Conservation (phyloP, 2,113 vertebrate species). For the Ploceus nigricollis region DNA sequence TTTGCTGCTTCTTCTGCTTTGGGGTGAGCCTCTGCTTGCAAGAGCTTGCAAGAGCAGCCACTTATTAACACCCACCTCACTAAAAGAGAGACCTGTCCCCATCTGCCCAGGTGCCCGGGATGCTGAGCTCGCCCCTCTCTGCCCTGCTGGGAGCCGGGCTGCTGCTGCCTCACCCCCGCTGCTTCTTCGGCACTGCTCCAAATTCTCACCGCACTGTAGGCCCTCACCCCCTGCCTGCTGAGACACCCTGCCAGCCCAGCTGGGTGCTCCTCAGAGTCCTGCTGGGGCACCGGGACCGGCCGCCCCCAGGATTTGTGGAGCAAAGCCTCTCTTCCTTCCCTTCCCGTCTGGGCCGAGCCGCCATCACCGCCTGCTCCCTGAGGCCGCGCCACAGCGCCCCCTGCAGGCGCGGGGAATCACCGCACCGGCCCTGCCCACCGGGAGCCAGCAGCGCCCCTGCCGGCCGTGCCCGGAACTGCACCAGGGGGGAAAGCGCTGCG, state of each 20-base stretch:
- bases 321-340: not conserved
- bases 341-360: not conserved
- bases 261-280: not conserved
- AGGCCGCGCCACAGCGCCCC: not conserved
- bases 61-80: not conserved
- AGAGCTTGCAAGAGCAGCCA: not conserved
- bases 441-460: not conserved
- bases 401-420: not conserved
- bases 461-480: not conserved
- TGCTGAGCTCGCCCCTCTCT: not conserved
- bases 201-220: not conserved
- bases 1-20: not conserved
- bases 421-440: not conserved
- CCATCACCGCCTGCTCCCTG: accelerated
- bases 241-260: not conserved
- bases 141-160: not conserved
- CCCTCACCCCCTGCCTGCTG: accelerated
- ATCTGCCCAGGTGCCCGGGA: not conserved
- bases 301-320: not conserved
- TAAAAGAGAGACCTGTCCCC: not conserved
- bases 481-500: too few relatives aligned
- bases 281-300: not conserved
- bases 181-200: not conserved
- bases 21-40: not conserved
- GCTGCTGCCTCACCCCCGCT: not conserved